phyloP scores from a whole-genome alignment of 2,888 invertebrate genomes.

The Alcis repandata region DNA sequence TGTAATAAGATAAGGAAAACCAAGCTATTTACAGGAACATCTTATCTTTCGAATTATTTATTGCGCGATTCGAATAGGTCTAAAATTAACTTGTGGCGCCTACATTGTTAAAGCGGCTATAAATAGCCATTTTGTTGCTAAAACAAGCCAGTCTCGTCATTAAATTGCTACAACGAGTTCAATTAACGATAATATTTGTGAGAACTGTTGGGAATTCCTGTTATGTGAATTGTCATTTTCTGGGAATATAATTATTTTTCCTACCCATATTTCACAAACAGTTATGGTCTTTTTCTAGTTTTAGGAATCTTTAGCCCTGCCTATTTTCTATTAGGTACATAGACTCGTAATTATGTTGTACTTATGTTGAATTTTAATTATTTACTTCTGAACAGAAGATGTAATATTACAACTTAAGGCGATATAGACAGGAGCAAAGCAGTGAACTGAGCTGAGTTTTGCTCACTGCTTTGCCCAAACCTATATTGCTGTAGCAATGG shows the following conservation, averaged over 20 bases:
- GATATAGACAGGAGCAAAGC: too few species aligned
- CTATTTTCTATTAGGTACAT: too few species aligned
- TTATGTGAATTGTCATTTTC: constrained; percentile 5
- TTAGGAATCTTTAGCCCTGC: too few species aligned
- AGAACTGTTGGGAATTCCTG: constrained; percentile 15
- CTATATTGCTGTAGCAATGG: too few species aligned
- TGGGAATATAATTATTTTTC: not conserved
- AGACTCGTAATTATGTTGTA: too few species aligned
- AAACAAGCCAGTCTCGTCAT: constrained; percentile 29
- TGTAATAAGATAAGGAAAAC: not conserved
- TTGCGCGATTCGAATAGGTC: constrained; percentile 4
- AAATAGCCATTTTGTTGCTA: constrained; percentile 32
- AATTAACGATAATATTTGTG: constrained; percentile 25
- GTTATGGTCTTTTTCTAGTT: too few species aligned
- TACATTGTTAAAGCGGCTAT: constrained; percentile 20
- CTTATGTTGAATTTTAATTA: too few species aligned
- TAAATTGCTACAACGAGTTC: constrained; percentile 28
- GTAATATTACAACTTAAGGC: too few species aligned
- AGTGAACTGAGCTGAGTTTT: too few species aligned
- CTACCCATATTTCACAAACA: too few species aligned
- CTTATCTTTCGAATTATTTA: constrained; percentile 16
- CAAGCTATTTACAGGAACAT: not conserved
- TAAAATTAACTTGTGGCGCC: constrained; percentile 31
- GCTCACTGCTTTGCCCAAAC: too few species aligned
- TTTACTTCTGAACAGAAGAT: too few species aligned